phyloP scores from a whole-genome alignment of 1,140 invertebrate species.

The Epicauta chinensis region DNA sequence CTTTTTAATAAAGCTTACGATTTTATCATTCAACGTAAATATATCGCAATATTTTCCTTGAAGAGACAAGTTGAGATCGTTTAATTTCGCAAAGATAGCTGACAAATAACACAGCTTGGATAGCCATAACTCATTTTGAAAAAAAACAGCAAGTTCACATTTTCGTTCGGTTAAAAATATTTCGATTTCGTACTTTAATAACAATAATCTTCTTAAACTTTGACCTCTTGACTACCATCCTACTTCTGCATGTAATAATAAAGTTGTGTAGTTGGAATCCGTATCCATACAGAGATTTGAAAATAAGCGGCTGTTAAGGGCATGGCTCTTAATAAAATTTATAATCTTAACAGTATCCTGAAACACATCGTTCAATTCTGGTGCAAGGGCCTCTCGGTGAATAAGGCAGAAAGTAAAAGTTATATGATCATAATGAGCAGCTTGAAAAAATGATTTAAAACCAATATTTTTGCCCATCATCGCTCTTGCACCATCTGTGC shows the following conservation, averaged over 20 bases:
- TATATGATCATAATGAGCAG: constrained; percentile 24
- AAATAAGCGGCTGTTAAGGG: constrained; percentile 21
- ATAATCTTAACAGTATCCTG: constrained; percentile 24
- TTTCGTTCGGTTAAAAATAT: constrained; percentile 25
- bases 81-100: constrained; percentile 23
- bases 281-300: constrained; percentile 19
- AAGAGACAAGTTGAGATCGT: constrained; percentile 21
- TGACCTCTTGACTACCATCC: constrained; percentile 19
- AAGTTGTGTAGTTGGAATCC: constrained; percentile 19
- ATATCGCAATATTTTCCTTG: constrained; percentile 22
- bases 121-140: constrained; percentile 24
- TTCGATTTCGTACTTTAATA: constrained; percentile 18
- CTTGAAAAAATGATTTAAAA: constrained; percentile 27
- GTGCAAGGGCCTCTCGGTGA: constrained; percentile 23
- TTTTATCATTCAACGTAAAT: constrained; percentile 23
- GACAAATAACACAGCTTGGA: constrained; percentile 23
- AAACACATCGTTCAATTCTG: constrained; percentile 23
- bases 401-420: constrained; percentile 23
- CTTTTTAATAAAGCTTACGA: constrained; percentile 19
- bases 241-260: constrained; percentile 24
- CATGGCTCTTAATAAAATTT: constrained; percentile 25
- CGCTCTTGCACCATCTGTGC: constrained; percentile 38
- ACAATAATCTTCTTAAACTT: constrained; percentile 19
- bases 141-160: constrained; percentile 19
- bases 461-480: constrained; percentile 38